These are phyloP conservation scores for Sinelater perroti DNA, from an alignment of 2,888 invertebrate genomes.

Conservation along the genomic window DNA sequence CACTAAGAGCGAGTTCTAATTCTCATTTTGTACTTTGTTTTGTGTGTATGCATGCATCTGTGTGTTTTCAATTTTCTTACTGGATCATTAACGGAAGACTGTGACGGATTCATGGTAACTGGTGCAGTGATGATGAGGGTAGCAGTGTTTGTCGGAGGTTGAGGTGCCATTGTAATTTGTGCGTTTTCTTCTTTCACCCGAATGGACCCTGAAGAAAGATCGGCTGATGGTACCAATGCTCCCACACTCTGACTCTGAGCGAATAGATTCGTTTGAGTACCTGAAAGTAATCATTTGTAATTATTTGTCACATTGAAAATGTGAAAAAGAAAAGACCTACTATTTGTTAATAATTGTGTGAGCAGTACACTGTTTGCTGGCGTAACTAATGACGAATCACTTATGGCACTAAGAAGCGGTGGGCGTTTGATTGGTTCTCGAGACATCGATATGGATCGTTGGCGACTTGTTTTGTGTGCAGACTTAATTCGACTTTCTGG, in stretches of 20 bases:
- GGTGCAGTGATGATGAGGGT: slow-evolving; percentile 61
- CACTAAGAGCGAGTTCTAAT: too few species aligned
- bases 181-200: slow-evolving; percentile 51
- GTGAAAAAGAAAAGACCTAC: slow-evolving; percentile 60
- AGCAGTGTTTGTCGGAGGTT: slow-evolving; percentile 58
- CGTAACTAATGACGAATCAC: slow-evolving; percentile 75
- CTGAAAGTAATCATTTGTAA: slow-evolving; percentile 31
- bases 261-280: slow-evolving; percentile 43
- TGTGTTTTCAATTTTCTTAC: too few species aligned
- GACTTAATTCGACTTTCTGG: slow-evolving; percentile 42
- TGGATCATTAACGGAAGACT: slow-evolving; percentile 51
- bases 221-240: slow-evolving; percentile 30
- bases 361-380: slow-evolving; percentile 72
- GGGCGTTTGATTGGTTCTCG: slow-evolving; percentile 63
- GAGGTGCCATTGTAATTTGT: slow-evolving; percentile 63
- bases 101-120: slow-evolving; percentile 59
- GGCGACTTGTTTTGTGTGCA: slow-evolving; percentile 54
- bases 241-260: slow-evolving; percentile 41
- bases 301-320: not conserved
- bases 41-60: too few species aligned
- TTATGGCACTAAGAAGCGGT: slow-evolving; percentile 76
- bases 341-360: slow-evolving; percentile 82
- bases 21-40: too few species aligned
- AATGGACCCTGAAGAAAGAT: slow-evolving; percentile 39
- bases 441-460: slow-evolving; percentile 66